Percentiles rank a stretch among this genome's conserved stretches.
Evolutionary conservation across 2,797 vertebrate species (phyloP).

Genomic region (Centropyge bicolor): DNA sequence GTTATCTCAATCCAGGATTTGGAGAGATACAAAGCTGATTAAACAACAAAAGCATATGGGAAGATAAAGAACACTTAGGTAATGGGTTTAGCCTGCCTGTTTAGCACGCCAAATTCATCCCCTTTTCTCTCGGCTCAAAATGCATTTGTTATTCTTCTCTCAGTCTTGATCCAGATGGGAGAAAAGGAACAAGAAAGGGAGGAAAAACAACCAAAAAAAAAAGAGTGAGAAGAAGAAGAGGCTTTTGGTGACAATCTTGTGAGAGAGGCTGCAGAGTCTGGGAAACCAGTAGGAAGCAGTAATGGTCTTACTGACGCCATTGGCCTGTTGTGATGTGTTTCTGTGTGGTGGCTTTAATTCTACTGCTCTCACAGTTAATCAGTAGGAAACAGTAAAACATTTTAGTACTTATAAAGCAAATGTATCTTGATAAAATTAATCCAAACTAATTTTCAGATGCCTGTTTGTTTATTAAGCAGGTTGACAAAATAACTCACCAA

Average conservation of each 20-base stretch:
- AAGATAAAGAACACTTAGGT: conserved; percentile 89
- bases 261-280: conserved; percentile 54
- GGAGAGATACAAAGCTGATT: conserved; percentile 93
- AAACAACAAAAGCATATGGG: conserved; percentile 90
- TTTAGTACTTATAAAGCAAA: background rate
- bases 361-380: background rate
- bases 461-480: background rate
- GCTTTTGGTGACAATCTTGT: conserved; percentile 66
- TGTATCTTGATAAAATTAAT: background rate
- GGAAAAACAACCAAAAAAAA: conserved; percentile 47
- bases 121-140: conserved; percentile 82
- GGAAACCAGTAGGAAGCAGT: conserved; percentile 50
- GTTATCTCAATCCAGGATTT: conserved; percentile 92
- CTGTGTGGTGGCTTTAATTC: background rate
- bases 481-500: background rate
- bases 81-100: conserved; percentile 89
- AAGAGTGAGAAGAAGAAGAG: conserved; percentile 49
- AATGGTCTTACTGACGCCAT: background rate
- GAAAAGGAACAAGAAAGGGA: conserved; percentile 61
- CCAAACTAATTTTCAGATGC: background rate
- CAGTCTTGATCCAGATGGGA: conserved; percentile 79
- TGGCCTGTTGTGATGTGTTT: background rate
- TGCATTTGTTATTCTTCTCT: conserved; percentile 85
- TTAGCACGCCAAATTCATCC: conserved; percentile 85
- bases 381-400: background rate